These are phyloP conservation scores for Tachina fera DNA, from an alignment of 2,888 invertebrate genomes.

Conservation along the genomic window DNA sequence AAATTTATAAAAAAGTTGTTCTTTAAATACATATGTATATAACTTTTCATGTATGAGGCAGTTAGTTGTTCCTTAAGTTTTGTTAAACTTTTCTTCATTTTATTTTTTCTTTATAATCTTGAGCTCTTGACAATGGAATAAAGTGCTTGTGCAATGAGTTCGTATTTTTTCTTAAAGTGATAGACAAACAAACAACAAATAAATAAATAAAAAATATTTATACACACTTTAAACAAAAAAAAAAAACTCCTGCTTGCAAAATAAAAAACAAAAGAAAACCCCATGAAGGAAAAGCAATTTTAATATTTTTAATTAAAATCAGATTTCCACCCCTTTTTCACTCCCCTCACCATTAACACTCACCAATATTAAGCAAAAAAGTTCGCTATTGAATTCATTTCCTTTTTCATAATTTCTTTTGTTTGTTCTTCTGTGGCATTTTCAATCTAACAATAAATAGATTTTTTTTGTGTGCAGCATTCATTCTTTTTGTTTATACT, in stretches of 20 bases:
- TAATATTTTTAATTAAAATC: constrained; percentile 66
- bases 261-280: background rate
- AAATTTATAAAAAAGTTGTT: no score
- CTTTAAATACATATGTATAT: background rate
- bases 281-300: constrained; percentile 50
- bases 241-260: constrained; percentile 64
- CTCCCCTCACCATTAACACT: constrained; percentile 44
- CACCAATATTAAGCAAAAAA: constrained; percentile 17
- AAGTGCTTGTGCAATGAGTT: constrained; percentile 80
- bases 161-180: constrained; percentile 83
- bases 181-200: constrained; percentile 73
- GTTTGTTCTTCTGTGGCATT: constrained; percentile 58
- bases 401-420: constrained; percentile 52
- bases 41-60: background rate
- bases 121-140: constrained; percentile 75
- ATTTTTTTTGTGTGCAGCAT: constrained; percentile 13
- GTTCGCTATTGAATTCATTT: constrained; percentile 42
- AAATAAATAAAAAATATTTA: constrained; percentile 72
- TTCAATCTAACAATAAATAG: constrained; percentile 49
- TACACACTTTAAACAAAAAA: constrained; percentile 51
- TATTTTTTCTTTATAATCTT: constrained; percentile 67
- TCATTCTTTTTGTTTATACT: constrained; percentile 18
- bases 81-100: constrained; percentile 28
- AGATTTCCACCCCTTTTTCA: constrained; percentile 64
- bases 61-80: no score